Conservation (phyloP, 1,140 invertebrate species). For the Theocolax elegans region DNA sequence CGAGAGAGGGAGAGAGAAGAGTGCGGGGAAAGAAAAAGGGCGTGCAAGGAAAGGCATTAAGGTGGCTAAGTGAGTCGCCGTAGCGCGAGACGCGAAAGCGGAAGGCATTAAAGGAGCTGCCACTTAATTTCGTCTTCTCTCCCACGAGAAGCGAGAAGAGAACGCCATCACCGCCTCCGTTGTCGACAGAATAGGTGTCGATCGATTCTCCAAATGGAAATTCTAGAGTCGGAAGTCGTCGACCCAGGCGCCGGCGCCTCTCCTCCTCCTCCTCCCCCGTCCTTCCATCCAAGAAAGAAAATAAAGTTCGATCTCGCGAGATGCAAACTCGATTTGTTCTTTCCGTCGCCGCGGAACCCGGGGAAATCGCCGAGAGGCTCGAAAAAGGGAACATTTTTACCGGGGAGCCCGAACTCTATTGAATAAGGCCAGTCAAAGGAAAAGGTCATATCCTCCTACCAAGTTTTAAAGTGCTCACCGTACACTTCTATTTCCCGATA, state of each 20-base stretch:
- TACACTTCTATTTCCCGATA: not conserved
- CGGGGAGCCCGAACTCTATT: not conserved
- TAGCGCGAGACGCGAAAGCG: not conserved
- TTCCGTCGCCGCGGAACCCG: not conserved
- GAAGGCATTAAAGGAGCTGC: conserved; percentile 22
- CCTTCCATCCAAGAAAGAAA: conserved; percentile 15
- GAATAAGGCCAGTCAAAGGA: conserved; percentile 12
- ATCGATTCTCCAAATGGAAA: conserved; percentile 34
- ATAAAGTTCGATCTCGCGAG: conserved; percentile 26
- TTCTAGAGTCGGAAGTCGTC: conserved; percentile 21
- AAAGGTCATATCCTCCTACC: conserved; percentile 5
- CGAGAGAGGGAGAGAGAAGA: not conserved
- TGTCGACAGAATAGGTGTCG: conserved; percentile 13
- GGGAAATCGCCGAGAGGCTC: not conserved
- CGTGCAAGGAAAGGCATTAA: not conserved
- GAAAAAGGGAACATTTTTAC: not conserved
- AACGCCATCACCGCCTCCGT: not conserved
- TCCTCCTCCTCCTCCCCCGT: too few species aligned
- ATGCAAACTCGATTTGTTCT: conserved; percentile 38
- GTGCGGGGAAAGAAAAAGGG: not conserved
- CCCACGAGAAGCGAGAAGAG: not conserved
- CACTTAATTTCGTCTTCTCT: conserved; percentile 26
- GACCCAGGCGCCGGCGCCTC: not conserved
- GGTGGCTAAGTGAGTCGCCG: conserved; percentile 1
- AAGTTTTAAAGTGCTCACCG: not conserved